Evolutionary conservation across 2,113 vertebrate genomes (phyloP), one percentile per base, ranked within the genome.

Genomic region (Ictalurus punctatus): DNA sequence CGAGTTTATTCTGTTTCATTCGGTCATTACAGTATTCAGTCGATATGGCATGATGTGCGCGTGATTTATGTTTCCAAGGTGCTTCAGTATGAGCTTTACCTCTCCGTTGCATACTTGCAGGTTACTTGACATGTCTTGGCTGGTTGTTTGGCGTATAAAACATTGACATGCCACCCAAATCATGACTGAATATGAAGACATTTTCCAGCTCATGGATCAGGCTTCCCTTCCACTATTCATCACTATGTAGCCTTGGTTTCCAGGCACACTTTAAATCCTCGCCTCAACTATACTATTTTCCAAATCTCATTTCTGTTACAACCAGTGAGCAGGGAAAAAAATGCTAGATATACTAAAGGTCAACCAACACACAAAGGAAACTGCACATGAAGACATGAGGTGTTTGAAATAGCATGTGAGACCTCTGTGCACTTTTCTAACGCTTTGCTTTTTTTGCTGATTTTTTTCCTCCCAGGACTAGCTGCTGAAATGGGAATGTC

Each of bases 381-480:
- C 71, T 27, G 21, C 23, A 61, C n/a, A 6, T 84, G 30, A 48
- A 74, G 34, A 17, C 27, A 58, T 59, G 5, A 58, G 27, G 0
- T 59, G 34, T 84, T 85, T 67, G n/a, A 69, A 87, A 82, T 54
- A 65, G 25, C 80, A 30, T 61, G 21, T 76, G 40, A 65, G 80
- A 25, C 23, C 59, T 52, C 25, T 87, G 34, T 79, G 65, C 12
- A 79, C n/a, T 90, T 59, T 76, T 48, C 84, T 61, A 34, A 83
- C 63, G 30, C 81, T 44, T 83, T 90, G 67, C 17, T 84, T 58
- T 27, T 27, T 69, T 27, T 59, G 34, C 83, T 37, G 6, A 52
- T 84, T 58, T 86, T 73, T 89, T 56, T n/a, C 89, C 61, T 95
- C 94, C 89, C 90, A 98, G 98, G 96, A 25, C 92, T 97, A 69